Evolutionary conservation across 2,797 vertebrate species (phyloP), one percentile per base, ranked within the genome.

Genomic region (Oryzias dopingdopingensis): DNA sequence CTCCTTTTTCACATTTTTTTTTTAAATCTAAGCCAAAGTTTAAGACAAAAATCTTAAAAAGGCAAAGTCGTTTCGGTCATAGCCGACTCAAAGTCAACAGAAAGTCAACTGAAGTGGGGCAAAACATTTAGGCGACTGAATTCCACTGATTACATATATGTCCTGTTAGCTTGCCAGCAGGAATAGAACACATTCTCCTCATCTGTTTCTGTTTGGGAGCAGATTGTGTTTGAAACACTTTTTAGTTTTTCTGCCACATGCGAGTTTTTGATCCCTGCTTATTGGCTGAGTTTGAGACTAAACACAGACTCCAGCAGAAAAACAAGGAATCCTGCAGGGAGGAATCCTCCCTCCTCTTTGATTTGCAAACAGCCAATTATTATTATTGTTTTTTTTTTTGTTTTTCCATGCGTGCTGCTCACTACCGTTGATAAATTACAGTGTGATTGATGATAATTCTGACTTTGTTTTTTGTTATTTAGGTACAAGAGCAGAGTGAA

Each of bases 401-500:
- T 54, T n/a, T 55, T 48, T 24, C 37, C 40, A 4, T 50, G 22
- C 70, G 54, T 43, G 14, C 5, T 15, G 1, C 56, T 67, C 46
- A 52, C 51, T 43, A 41, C 14, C 42, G 4, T 52, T 60, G 8
- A 59, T 74, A 17, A 2, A 24, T 62, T 53, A 65, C 44, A 44
- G 8, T 12, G 52, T 42, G 54, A 42, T 14, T 45, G 46, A 63
- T 43, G 46, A 49, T 51, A 2, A 53, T 52, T 50, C 26, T 22
- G 2, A 37, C 70, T 45, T 60, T 0, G 47, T 65, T 43, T 43
- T 44, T 55, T 61, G n/a, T 75, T 69, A 26, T 80, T 54, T 55
- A 93, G 92, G 76, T 92, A 89, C 62, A 90, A 89, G 67, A 77
- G 88, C 65, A 83, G 89, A 81, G 89, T 80, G 13, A 80, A 68